These are phyloP conservation scores for Melospiza melodia DNA, from an alignment of 2,113 vertebrate genomes.

Conservation along the genomic window DNA sequence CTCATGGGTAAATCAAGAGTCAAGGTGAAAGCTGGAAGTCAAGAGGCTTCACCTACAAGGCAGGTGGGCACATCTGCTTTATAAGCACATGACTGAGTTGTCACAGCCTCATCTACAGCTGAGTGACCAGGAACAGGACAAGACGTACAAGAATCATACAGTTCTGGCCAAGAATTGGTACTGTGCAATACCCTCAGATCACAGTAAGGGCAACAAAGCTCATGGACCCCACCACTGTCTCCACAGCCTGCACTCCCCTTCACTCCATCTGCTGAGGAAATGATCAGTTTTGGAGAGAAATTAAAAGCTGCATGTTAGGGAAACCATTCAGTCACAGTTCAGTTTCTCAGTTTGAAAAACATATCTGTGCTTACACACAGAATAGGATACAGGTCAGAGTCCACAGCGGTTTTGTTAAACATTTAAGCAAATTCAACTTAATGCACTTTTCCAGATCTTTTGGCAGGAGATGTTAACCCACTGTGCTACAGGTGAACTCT, in stretches of 20 bases:
- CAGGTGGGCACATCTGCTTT: not conserved
- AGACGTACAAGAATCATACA: not conserved
- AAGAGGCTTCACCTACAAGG: not conserved
- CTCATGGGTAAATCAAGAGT: not conserved
- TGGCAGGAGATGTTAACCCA: not conserved
- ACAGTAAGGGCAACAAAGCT: not conserved
- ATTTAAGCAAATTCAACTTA: not conserved
- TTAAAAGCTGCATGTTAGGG: fast-evolving
- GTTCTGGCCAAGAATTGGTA: not conserved
- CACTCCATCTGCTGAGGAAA: not conserved
- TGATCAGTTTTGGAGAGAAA: not conserved
- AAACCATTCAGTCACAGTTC: too few species aligned
- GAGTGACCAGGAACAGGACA: not conserved
- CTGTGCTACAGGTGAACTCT: fast-evolving
- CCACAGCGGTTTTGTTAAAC: not conserved
- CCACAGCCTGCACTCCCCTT: not conserved
- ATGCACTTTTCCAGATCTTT: not conserved
- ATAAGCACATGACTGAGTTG: not conserved
- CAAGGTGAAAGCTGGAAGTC: not conserved
- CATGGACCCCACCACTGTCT: not conserved
- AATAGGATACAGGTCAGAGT: not conserved
- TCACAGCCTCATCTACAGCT: not conserved
- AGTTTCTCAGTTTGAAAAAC: not conserved
- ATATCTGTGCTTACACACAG: not conserved
- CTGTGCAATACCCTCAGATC: not conserved